These are phyloP conservation scores for Sycophila texana DNA, from an alignment of 2,888 invertebrate species.

Conservation along the genomic window DNA sequence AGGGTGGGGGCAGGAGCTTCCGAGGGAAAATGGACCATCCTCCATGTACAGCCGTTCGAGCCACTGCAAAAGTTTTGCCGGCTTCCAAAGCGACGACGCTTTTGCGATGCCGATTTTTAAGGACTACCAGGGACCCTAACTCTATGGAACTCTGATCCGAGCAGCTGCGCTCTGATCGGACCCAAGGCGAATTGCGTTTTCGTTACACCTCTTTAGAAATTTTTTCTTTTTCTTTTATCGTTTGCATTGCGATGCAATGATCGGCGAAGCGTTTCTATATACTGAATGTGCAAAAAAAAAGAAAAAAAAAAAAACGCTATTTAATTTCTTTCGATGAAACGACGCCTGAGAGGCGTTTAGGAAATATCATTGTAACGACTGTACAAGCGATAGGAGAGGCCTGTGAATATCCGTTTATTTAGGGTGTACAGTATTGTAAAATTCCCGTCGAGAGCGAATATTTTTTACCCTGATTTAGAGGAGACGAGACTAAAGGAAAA, in stretches of 20 bases:
- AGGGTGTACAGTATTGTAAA: constrained; percentile 2
- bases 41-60: not conserved
- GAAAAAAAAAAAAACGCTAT: not conserved
- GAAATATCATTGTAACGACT: constrained; percentile 14
- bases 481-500: not conserved
- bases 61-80: constrained; percentile 35
- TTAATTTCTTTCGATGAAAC: constrained; percentile 14
- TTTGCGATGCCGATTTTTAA: constrained; percentile 34
- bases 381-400: constrained; percentile 22
- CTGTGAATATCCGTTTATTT: constrained; percentile 7
- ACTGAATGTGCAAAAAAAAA: not conserved
- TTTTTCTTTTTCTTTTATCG: not conserved
- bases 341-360: not conserved
- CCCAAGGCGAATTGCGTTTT: no score
- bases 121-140: constrained; percentile 49
- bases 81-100: constrained; percentile 18
- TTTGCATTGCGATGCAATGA: not conserved
- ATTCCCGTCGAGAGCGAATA: constrained; percentile 20
- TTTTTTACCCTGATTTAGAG: constrained; percentile 41
- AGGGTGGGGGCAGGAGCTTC: not conserved
- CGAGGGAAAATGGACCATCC: not conserved
- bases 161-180: no score
- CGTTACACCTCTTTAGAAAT: not conserved
- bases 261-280: not conserved
- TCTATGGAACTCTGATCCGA: constrained; percentile 7